A percentile compares a stretch with the other conserved stretches of the same genome.
phyloP scores from a whole-genome alignment of 1,140 invertebrate genomes.

The Atta cephalotes region DNA sequence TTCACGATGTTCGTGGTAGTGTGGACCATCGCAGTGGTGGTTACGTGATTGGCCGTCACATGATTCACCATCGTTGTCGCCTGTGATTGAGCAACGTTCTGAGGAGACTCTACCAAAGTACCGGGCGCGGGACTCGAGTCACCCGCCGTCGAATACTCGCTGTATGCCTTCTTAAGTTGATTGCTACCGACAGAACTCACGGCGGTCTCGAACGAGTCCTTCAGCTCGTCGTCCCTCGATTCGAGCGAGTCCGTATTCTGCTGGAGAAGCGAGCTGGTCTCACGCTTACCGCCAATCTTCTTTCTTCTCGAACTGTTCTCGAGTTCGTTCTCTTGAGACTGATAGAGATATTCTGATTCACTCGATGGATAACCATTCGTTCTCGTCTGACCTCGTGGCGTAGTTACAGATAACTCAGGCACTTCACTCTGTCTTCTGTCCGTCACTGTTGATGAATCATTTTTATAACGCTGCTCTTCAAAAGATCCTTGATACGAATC shows the following conservation, averaged over 20 bases:
- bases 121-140: constrained; percentile 78
- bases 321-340: constrained; percentile 73
- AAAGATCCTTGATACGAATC: constrained; percentile 81
- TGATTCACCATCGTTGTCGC: constrained; percentile 76
- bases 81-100: constrained; percentile 69
- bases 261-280: constrained; percentile 82
- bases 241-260: constrained; percentile 87
- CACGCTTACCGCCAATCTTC: constrained; percentile 78
- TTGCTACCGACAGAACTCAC: constrained; percentile 87
- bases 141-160: constrained; percentile 82
- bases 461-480: constrained; percentile 78
- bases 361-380: constrained; percentile 81
- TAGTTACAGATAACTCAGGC: constrained; percentile 83
- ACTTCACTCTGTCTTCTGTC: constrained; percentile 80
- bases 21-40: constrained; percentile 82
- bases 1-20: constrained; percentile 76
- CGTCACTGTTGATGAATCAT: constrained; percentile 62
- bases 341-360: constrained; percentile 82
- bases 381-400: constrained; percentile 81
- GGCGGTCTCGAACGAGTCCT: constrained; percentile 88
- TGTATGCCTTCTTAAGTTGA: constrained; percentile 80
- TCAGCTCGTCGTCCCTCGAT: constrained; percentile 87
- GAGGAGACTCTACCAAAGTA: constrained; percentile 78
- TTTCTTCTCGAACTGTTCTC: constrained; percentile 74
- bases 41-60: constrained; percentile 77